Evolutionary conservation across 2,797 vertebrate species (phyloP), one percentile per base, ranked within the genome.

Genomic region (Pangasius djambal): DNA sequence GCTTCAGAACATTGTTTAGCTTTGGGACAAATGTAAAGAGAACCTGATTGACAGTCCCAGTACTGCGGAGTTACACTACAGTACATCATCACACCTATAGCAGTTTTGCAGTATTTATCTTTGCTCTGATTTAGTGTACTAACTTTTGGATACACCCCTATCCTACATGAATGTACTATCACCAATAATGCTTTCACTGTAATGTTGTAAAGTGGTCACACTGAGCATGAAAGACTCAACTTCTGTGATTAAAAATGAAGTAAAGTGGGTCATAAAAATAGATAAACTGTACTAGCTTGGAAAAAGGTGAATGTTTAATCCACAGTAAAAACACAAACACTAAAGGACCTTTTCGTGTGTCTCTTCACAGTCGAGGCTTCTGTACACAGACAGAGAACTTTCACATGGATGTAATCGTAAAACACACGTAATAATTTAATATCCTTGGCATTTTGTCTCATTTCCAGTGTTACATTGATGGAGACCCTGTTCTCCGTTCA

Each of bases 401-500:
- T 69, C 28, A 31, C 1, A 10, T 34, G 18, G 52, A 81, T 31
- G 28, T 31, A 77, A 78, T 37, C 10, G 6, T 57, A 31, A 55
- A 44, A 9, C 28, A 37, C 3, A 31, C 16, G 44, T 13, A 72
- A 9, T 37, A 52, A 44, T 81, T 28, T 13, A 6, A 55, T 20
- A 82, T 63, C 44, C 82, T 75, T 57, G 87, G 82, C 81, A 50
- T 7, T 28, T n/a, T 52, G 65, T 72, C 40, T 78, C 28, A n/a
- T 65, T 86, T 86, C 10, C 63, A 86, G 20, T 44, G 59, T 82
- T 34, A 81, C 52, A 22, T 40, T 31, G 55, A 85, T 44, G 57
- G 48, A 44, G 61, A 89, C 88, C 83, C 77, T 86, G 88, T 89
- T 86, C 22, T 89, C 48, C 31, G 40, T 57, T 70, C 85, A 86